These are phyloP conservation scores for Nymphalis polychloros DNA, from an alignment of 2,888 invertebrate species.

Conservation along the genomic window DNA sequence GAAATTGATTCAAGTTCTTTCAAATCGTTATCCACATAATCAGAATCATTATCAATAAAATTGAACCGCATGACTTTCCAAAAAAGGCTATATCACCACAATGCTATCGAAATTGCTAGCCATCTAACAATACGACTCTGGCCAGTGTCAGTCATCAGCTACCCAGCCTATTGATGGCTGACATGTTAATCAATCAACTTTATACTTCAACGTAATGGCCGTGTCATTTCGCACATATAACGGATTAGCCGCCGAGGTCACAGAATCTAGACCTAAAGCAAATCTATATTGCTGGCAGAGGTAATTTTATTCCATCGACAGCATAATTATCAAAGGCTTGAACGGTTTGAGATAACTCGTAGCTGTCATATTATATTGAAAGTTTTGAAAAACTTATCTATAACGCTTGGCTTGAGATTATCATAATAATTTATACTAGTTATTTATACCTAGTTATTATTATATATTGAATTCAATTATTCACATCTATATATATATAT, in stretches of 20 bases:
- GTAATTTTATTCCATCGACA: not conserved
- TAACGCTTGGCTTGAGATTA: no score
- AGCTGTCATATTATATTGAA: not conserved
- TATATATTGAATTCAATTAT: no score
- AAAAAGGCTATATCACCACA: conserved; percentile 26
- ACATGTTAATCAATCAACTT: conserved; percentile 52
- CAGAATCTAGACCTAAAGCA: not conserved
- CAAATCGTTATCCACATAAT: not conserved
- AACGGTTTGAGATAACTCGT: not conserved
- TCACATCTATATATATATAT: no score
- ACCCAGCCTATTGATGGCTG: conserved; percentile 41
- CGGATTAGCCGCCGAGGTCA: conserved; percentile 1
- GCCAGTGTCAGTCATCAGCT: conserved; percentile 41
- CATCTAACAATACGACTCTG: conserved; percentile 45
- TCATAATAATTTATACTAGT: no score
- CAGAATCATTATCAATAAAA: not conserved
- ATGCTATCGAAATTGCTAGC: conserved; percentile 13
- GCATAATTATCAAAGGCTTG: not conserved
- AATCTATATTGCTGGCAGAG: not conserved
- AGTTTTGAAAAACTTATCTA: no score
- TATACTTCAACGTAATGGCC: conserved; percentile 14
- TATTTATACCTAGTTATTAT: no score
- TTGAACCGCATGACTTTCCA: conserved; percentile 5
- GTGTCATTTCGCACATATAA: not conserved
- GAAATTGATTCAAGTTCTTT: not conserved